These are phyloP conservation scores for Lasaia peninsularis DNA, from an alignment of 1,140 invertebrate species.

Conservation along the genomic window DNA sequence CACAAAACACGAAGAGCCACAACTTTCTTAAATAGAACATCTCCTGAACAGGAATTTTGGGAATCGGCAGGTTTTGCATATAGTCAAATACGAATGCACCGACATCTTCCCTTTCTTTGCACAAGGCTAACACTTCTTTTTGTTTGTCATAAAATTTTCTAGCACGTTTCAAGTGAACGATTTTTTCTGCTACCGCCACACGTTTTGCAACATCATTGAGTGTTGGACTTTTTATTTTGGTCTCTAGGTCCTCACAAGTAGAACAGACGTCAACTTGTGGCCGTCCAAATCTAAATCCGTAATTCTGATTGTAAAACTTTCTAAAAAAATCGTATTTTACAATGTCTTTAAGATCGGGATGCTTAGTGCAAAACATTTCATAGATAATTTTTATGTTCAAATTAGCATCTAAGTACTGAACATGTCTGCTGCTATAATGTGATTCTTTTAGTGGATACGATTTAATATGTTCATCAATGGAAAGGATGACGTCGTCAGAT, in stretches of 20 bases:
- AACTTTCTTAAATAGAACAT: too few relatives aligned
- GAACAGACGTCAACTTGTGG: not conserved
- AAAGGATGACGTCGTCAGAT: conserved; percentile 10
- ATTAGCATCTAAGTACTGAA: conserved; percentile 38
- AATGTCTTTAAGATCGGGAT: conserved; percentile 1
- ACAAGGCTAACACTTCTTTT: not conserved
- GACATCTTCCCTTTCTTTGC: conserved; percentile 1
- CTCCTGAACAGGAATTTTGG: not conserved
- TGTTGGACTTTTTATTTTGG: not conserved
- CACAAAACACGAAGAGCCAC: too few relatives aligned
- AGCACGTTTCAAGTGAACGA: conserved; percentile 3
- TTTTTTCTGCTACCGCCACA: conserved; percentile 4
- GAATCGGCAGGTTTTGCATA: conserved; percentile 1
- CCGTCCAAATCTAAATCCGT: not conserved
- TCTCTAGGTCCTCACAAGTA: not conserved
- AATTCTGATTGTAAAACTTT: conserved; percentile 2
- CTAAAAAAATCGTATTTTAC: not conserved
- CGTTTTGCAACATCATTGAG: conserved; percentile 3
- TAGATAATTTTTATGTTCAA: conserved; percentile 45
- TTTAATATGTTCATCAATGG: conserved; percentile 18
- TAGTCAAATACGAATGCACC: not conserved
- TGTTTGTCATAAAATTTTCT: conserved; percentile 1
- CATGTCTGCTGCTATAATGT: conserved; percentile 27
- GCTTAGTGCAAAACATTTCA: conserved; percentile 17
- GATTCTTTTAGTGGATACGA: conserved; percentile 18